Evolutionary conservation across 2,797 vertebrate species (phyloP).

Genomic region (Alectoris magna): DNA sequence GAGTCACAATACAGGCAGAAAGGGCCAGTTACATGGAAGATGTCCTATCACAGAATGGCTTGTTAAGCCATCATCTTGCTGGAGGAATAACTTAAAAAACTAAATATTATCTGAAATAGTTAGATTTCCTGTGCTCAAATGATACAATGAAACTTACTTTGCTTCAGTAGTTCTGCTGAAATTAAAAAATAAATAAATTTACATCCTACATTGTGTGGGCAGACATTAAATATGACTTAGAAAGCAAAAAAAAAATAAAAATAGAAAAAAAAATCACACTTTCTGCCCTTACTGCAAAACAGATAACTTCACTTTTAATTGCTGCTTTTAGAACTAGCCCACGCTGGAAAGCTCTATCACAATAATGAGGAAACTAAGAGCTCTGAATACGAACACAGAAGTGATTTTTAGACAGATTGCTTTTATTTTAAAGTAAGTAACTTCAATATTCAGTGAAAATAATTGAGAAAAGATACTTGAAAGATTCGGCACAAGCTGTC

Average conservation of each 20-base stretch:
- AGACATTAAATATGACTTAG: background rate
- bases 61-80: background rate
- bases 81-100: background rate
- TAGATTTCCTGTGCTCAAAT: background rate
- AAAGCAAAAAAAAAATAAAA: background rate
- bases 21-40: background rate
- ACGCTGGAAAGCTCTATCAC: background rate
- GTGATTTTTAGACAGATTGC: background rate
- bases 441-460: background rate
- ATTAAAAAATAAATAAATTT: background rate
- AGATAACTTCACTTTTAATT: background rate
- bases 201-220: background rate
- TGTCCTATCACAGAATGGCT: background rate
- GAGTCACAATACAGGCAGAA: background rate
- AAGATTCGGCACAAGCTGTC: background rate
- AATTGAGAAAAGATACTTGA: background rate
- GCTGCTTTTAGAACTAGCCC: background rate
- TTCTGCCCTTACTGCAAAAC: background rate
- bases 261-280: background rate
- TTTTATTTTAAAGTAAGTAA: background rate
- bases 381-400: background rate
- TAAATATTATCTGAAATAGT: background rate
- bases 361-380: background rate
- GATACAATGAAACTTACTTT: background rate
- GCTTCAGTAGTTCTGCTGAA: background rate